Percentiles rank a stretch among this genome's conserved stretches.
Conservation (phyloP, 2,113 vertebrate species). For the Motacilla tschutschensis region DNA sequence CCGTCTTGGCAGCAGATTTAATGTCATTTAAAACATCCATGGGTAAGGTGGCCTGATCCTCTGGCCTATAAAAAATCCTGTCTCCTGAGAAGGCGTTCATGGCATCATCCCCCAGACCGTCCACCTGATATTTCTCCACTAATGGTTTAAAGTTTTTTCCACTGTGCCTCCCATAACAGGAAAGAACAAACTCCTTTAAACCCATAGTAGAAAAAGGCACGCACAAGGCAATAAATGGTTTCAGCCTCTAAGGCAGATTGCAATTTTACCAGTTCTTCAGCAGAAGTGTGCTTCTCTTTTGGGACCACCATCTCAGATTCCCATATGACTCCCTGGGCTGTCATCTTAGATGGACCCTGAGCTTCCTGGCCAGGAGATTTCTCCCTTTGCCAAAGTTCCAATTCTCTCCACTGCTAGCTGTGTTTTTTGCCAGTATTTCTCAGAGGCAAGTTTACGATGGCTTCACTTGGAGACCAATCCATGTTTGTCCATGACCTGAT, state of each 20-base stretch:
- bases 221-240: not conserved
- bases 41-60: too few species aligned
- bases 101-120: too few species aligned
- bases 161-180: too few species aligned
- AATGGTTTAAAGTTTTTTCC: too few species aligned
- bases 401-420: not conserved
- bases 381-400: not conserved
- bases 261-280: not conserved
- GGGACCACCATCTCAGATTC: not conserved
- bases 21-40: too few species aligned
- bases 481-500: not conserved
- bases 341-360: not conserved
- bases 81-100: too few species aligned
- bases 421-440: not conserved
- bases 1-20: too few species aligned
- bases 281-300: not conserved
- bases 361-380: not conserved
- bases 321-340: not conserved
- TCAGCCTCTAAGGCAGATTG: not conserved
- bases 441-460: not conserved
- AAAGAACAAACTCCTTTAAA: too few species aligned
- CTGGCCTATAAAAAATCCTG: too few species aligned
- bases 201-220: too few species aligned
- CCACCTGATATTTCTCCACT: too few species aligned
- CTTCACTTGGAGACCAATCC: not conserved